Base-by-base conservation (phyloP, 1,140 invertebrate species). In the Lordiphosa stackelbergi region DNA sequence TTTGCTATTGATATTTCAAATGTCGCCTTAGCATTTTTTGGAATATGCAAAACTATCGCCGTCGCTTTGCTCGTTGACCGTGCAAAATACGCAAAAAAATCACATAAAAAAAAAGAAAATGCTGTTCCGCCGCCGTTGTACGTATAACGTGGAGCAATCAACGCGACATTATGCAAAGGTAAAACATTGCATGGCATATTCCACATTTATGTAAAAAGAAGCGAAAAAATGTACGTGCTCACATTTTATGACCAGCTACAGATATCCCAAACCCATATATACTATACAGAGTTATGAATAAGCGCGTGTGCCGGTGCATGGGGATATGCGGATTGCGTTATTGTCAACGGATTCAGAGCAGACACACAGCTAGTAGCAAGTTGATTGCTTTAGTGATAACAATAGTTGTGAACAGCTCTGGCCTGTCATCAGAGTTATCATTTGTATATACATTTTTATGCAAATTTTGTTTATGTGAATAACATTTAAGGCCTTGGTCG, bases 81-180 rank as follows among this genome's bases (percentile, higher is more conserved):
- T 55, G 43, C 64, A 43, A 65, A 72, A 34, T 36, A 37, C 22
- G 37, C 36, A 36, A 41, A 41, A 41, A 31, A 4, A 43, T 12
- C 37, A 22, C 16, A 22, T 36, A 19, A 19, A 43, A 34, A 54
- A 62, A 36, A 71, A 6, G 5, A 59, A 52, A 43, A 85, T 85
- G 79, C 46, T 85, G 63, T 78, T 81, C 51, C 81, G 81, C 53
- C 81, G 81, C 69, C 73, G 81, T 63, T 83, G 77, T 75, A 65
- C 72, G 53, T 85, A 85, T 66, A 81, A 85, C 73, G 81, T 85
- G 83, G 73, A 85, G 64, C 72, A 85, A 75, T 85, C 81, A 73
- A 83, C 77, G 69, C 75, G 73, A 69, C 75, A 77, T 71, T 85
- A 83, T 85, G 75, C 72, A 81, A 85, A 85, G 81, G 81, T 85